Evolutionary conservation across 2,888 invertebrate genomes (phyloP), one percentile per base, ranked within the genome.

Genomic region (Lepidochrysops patricia): DNA sequence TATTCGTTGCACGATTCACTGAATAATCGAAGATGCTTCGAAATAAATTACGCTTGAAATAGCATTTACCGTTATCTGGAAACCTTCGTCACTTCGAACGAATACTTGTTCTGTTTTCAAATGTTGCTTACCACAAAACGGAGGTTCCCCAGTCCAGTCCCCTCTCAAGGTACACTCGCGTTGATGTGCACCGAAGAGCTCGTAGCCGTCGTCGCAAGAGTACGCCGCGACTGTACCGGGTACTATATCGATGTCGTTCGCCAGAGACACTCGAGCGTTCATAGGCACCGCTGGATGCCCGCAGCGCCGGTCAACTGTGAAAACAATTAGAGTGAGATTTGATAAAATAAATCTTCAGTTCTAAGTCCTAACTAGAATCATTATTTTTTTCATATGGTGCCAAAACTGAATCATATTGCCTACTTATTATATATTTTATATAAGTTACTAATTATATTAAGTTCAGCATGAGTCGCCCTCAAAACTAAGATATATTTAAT

Each of bases 121-220:
- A 23, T 2, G 23, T 23, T 26, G 66, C 76, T 92, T 83, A 93
- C 96, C 96, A 80, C 97, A 97, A 80, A 96, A 96, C 27, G 96
- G 96, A 57, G 94, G 80, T 52, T 96, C 96, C 5, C 93, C 93
- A 29, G 93, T 93, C 96, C 97, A 97, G 73, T 92, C 92, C 43
- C 94, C 94, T 60, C 90, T 88, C 50, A 92, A 79, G 58, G 93
- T 92, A 80, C 96, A 97, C 63, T 93, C 92, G 63, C 93, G 82
- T 66, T 91, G 91, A 27, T 91, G 90, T 12, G 93, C 90, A 2
- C 97, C 97, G 77, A 97, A 97, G 12, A 97, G 91, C 79, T 97
- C 96, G 80, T 96, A 97, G 12, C 95, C 97, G 34, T 95, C 92
- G 78, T 97, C 97, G 75, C 97, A 97, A 65, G 93, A 91, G 82